Conservation (phyloP, 2,113 vertebrate genomes). For the Chiloscyllium plagiosum region DNA sequence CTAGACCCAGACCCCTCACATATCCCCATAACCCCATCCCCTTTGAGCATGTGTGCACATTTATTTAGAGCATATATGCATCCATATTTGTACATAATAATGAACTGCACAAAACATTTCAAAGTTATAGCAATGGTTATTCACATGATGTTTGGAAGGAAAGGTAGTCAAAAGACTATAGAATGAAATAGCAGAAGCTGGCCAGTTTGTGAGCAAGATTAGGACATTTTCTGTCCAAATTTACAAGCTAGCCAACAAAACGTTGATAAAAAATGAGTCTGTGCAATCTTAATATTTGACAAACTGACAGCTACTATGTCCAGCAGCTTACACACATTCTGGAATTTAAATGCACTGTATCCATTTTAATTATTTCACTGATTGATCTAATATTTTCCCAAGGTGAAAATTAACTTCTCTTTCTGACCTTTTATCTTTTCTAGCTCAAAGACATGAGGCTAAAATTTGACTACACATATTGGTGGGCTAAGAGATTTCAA, state of each 20-base stretch:
- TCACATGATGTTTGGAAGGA: no score
- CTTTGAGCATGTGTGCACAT: not conserved
- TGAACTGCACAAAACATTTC: no score
- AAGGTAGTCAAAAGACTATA: no score
- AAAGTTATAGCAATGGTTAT: no score
- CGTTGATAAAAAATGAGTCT: no score
- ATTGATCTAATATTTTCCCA: not conserved
- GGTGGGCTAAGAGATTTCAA: no score
- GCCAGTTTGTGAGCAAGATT: no score
- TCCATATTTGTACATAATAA: no score
- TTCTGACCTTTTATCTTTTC: not conserved
- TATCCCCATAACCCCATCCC: not conserved
- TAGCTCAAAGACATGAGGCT: not conserved
- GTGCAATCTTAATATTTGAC: not conserved
- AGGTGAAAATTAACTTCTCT: not conserved
- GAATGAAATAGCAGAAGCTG: no score
- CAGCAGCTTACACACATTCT: not conserved
- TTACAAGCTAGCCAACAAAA: not conserved
- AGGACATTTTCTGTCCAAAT: no score
- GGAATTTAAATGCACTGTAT: not conserved
- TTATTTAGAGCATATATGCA: not conserved
- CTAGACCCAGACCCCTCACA: no score
- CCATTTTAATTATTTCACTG: not conserved
- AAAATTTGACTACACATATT: no score
- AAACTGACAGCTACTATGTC: not conserved